phyloP scores from a whole-genome alignment of 2,888 invertebrate genomes.

The Tubiluchus corallicola region DNA sequence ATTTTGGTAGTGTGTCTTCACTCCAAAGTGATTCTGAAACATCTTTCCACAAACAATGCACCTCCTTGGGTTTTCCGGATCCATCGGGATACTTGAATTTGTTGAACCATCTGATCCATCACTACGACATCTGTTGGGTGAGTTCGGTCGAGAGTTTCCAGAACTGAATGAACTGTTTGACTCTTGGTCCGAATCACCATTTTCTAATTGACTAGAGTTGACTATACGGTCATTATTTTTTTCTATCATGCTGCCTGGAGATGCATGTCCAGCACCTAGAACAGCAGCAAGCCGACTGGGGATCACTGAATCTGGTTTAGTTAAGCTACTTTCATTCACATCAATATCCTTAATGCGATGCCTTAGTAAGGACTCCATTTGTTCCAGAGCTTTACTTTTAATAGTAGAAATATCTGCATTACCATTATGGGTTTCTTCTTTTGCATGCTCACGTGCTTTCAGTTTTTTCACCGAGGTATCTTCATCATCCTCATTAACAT shows the following conservation, averaged over 20 bases:
- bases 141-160: slow-evolving; percentile 14
- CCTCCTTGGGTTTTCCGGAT: slow-evolving; percentile 71
- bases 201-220: slow-evolving; percentile 17
- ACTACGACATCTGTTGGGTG: no score
- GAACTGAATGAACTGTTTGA: slow-evolving; percentile 12
- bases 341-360: neutral
- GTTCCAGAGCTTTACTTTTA: neutral
- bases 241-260: neutral
- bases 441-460: neutral
- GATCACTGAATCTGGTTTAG: neutral
- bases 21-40: slow-evolving; percentile 78
- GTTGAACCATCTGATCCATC: no score
- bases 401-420: neutral
- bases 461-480: neutral
- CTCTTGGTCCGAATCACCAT: slow-evolving; percentile 18
- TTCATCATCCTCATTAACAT: neutral
- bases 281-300: neutral
- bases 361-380: slow-evolving; percentile 1
- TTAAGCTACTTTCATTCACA: neutral
- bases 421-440: neutral
- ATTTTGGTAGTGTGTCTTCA: slow-evolving; percentile 87
- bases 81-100: slow-evolving; percentile 55
- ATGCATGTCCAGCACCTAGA: neutral
- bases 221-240: slow-evolving; percentile 6
- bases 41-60: slow-evolving; percentile 81